Percentiles rank a stretch among this genome's conserved stretches.
phyloP scores from a whole-genome alignment of 2,113 vertebrate genomes.

The Nannobrachium achirus region DNA sequence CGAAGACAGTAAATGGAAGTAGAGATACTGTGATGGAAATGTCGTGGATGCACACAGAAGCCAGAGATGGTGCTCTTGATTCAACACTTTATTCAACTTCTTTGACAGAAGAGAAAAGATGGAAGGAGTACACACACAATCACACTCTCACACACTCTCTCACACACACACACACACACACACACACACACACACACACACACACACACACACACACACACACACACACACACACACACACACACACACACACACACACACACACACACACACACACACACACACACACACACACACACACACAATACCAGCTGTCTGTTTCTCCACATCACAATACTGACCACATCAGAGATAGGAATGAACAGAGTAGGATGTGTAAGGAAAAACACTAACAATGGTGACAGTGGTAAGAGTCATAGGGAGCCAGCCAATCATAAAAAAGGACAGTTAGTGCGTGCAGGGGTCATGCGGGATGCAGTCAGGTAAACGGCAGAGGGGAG shows the following conservation, averaged over 20 bases:
- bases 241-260: no score
- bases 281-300: neutral
- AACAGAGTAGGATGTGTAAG: slow-evolving; percentile 7
- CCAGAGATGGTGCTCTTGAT: slow-evolving; percentile 68
- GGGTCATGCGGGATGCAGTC: slow-evolving; percentile 45
- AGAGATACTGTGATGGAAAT: slow-evolving; percentile 26
- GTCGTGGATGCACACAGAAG: slow-evolving; percentile 68
- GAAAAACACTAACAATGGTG: slow-evolving; percentile 4
- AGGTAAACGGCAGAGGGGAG: neutral
- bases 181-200: no score
- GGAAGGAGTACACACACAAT: slow-evolving; percentile 43
- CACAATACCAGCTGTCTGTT: slow-evolving; percentile 45
- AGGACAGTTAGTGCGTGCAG: slow-evolving; percentile 49
- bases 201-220: no score
- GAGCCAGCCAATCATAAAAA: slow-evolving; percentile 40
- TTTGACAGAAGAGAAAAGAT: slow-evolving; percentile 39
- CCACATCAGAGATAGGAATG: slow-evolving; percentile 3
- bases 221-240: no score
- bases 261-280: no score
- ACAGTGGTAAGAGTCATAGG: slow-evolving; percentile 33
- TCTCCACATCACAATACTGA: slow-evolving; percentile 41
- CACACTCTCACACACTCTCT: no score
- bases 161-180: no score
- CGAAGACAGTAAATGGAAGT: neutral
- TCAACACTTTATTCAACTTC: slow-evolving; percentile 74